Conservation (phyloP, 2,888 invertebrate species). For the Hirtodrosophila histrioides region DNA sequence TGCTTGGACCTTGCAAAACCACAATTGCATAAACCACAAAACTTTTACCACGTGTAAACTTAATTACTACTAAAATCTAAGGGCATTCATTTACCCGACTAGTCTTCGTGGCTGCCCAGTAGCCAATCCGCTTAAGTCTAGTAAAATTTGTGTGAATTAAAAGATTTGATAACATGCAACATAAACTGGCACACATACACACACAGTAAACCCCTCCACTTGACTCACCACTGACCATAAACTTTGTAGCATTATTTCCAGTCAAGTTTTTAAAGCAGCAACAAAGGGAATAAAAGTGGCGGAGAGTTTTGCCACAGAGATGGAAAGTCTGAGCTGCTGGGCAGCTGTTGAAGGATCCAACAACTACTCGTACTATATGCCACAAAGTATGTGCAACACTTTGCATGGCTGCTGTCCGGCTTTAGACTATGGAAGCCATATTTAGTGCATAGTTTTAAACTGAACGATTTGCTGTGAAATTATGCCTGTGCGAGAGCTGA, state of each 20-base stretch:
- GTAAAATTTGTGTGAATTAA: slow-evolving; percentile 70
- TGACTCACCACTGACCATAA: slow-evolving; percentile 26
- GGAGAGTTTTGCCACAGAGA: slow-evolving; percentile 14
- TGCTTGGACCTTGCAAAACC: neutral
- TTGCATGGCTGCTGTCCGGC: slow-evolving; percentile 29
- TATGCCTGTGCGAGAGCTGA: slow-evolving; percentile 56
- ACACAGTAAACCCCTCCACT: neutral
- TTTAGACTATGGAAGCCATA: slow-evolving; percentile 40
- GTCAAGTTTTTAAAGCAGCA: slow-evolving; percentile 42
- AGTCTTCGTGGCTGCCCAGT: slow-evolving; percentile 6
- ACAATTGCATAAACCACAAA: slow-evolving; percentile 37
- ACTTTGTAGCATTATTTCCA: slow-evolving; percentile 65
- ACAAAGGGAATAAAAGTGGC: slow-evolving; percentile 20
- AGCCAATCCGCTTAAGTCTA: slow-evolving; percentile 61
- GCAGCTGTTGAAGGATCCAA: slow-evolving; percentile 11
- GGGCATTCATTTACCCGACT: slow-evolving; percentile 36
- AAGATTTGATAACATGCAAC: slow-evolving; percentile 54
- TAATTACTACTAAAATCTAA: slow-evolving; percentile 51
- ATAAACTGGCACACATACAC: slow-evolving; percentile 25
- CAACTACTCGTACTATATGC: slow-evolving; percentile 8
- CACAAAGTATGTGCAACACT: slow-evolving; percentile 55
- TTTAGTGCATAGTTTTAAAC: slow-evolving; percentile 63
- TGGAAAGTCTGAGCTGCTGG: slow-evolving; percentile 12
- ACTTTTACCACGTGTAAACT: slow-evolving; percentile 49
- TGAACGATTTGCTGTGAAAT: slow-evolving; percentile 72